Percentiles rank a stretch among this genome's conserved stretches.
Conservation (phyloP, 2,113 vertebrate species). For the Mystacornis crossleyi region DNA sequence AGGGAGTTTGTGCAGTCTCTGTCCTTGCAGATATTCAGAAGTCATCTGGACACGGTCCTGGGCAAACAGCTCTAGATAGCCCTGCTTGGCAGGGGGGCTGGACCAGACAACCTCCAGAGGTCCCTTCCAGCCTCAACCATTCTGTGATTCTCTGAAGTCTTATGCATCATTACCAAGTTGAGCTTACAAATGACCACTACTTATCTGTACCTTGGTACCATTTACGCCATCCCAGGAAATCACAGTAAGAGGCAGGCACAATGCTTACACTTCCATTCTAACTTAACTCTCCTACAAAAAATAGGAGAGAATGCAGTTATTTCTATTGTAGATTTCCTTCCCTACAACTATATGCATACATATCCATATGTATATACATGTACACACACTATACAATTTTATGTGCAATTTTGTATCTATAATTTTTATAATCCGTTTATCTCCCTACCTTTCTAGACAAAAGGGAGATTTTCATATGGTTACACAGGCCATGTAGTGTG, state of each 20-base stretch:
- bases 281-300: neutral
- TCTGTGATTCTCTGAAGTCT: neutral
- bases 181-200: neutral
- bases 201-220: neutral
- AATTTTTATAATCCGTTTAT: neutral
- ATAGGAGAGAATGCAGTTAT: neutral
- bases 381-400: neutral
- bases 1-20: neutral
- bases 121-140: neutral
- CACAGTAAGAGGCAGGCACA: neutral
- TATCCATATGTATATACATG: neutral
- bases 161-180: rapidly evolving
- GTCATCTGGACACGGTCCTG: neutral
- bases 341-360: neutral
- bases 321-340: neutral
- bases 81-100: neutral
- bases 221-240: neutral
- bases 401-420: neutral
- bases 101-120: neutral
- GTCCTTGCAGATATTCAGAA: neutral
- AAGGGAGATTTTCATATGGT: neutral
- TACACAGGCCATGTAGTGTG: neutral
- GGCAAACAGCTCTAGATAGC: neutral
- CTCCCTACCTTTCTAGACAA: neutral
- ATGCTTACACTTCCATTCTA: neutral